phyloP scores from a whole-genome alignment of 2,888 invertebrate species.

The Macrophya alboannulata region DNA sequence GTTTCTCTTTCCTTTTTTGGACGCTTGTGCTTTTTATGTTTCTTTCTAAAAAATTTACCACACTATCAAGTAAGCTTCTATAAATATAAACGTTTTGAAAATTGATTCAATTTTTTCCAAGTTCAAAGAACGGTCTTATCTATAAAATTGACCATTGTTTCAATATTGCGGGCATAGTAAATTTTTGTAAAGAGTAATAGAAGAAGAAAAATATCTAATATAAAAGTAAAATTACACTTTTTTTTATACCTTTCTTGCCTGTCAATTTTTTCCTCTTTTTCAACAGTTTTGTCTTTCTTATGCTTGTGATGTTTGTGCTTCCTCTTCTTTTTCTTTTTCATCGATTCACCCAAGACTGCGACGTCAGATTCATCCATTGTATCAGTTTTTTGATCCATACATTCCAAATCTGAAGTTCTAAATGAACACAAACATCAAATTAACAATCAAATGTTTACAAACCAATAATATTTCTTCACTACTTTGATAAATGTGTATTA shows the following conservation, averaged over 20 bases:
- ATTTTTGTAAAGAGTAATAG: neutral
- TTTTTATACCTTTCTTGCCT: constrained; percentile 70
- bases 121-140: neutral
- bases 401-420: constrained; percentile 76
- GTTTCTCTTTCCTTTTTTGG: constrained; percentile 72
- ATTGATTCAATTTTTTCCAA: too few relatives aligned
- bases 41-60: constrained; percentile 68
- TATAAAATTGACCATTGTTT: neutral
- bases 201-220: neutral
- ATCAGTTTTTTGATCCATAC: constrained; percentile 71
- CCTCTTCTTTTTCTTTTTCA: constrained; percentile 76
- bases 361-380: constrained; percentile 71
- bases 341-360: constrained; percentile 72
- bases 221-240: neutral
- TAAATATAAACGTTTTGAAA: neutral
- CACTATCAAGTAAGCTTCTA: constrained; percentile 8
- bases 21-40: constrained; percentile 77
- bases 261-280: constrained; percentile 72
- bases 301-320: constrained; percentile 79
- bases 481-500: neutral
- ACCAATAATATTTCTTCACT: neutral
- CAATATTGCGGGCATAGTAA: neutral
- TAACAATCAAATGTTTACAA: neutral
- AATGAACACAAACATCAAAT: neutral
- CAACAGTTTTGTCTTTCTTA: constrained; percentile 76